phyloP scores from a whole-genome alignment of 2,113 vertebrate genomes.

The Stegostoma tigrinum region DNA sequence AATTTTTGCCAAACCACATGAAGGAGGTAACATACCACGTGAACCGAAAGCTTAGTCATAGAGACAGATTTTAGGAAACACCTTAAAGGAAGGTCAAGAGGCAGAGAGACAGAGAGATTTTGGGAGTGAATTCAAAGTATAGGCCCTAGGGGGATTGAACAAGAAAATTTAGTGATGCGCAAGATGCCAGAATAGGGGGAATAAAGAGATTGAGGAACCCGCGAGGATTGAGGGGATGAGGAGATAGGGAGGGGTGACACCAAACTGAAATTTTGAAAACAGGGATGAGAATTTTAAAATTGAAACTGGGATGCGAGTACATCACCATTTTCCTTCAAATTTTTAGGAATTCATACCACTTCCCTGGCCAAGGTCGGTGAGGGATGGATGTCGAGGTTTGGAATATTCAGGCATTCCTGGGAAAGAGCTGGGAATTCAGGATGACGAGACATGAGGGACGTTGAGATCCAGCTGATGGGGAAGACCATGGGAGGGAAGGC shows the following conservation, averaged over 20 bases:
- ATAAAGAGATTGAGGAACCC: no score
- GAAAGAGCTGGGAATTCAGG: not conserved
- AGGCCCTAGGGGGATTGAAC: not conserved
- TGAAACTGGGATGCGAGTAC: not conserved
- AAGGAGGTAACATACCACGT: no score
- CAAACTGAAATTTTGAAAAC: not conserved
- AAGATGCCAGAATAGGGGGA: no score
- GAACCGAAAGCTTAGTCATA: no score
- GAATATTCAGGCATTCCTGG: not conserved
- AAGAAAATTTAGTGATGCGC: not conserved
- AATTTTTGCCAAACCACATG: not conserved
- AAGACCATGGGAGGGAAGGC: not conserved
- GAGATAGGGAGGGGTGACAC: not conserved
- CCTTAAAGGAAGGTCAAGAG: not conserved
- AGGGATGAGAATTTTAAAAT: not conserved
- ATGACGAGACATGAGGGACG: not conserved
- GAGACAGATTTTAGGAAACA: not conserved
- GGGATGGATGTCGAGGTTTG: not conserved
- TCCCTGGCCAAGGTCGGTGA: not conserved
- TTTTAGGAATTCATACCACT: not conserved
- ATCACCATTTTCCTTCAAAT: not conserved
- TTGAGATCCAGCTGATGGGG: not conserved
- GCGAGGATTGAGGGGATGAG: not conserved
- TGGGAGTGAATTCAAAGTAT: not conserved
- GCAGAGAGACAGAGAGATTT: not conserved